Evolutionary conservation across 1,140 invertebrate genomes (phyloP).

Genomic region (Aphis craccivora): DNA sequence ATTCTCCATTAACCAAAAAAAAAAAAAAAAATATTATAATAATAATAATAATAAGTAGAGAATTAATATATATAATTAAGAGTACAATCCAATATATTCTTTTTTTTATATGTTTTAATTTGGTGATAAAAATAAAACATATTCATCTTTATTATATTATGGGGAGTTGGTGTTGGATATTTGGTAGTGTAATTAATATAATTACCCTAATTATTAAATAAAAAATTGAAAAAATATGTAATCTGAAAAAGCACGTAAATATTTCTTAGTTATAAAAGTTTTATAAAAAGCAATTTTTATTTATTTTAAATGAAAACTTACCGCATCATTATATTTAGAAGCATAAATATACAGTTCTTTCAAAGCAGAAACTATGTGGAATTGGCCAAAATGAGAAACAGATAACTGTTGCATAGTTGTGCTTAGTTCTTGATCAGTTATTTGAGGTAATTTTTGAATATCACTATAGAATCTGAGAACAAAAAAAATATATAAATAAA

Average conservation of each 20-base stretch:
- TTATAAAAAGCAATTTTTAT: neutral
- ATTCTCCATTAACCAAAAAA: neutral
- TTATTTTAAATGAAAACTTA: slow-evolving; percentile 67
- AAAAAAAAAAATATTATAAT: too few relatives aligned
- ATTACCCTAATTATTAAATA: neutral
- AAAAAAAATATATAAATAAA: neutral
- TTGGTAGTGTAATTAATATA: neutral
- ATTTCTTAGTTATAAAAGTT: neutral
- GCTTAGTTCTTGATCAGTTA: slow-evolving; percentile 91
- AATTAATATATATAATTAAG: neutral
- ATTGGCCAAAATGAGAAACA: slow-evolving; percentile 84
- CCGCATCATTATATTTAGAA: slow-evolving; percentile 90
- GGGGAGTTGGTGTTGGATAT: too few relatives aligned
- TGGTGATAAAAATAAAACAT: neutral
- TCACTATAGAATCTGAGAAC: slow-evolving; percentile 82
- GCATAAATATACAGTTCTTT: slow-evolving; percentile 95
- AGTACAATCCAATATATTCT: neutral
- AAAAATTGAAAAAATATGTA: neutral
- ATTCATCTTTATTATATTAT: neutral
- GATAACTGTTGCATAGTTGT: slow-evolving; percentile 91
- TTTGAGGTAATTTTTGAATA: slow-evolving; percentile 82
- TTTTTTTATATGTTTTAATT: neutral
- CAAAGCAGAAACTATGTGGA: slow-evolving; percentile 87
- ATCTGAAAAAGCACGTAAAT: neutral
- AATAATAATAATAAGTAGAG: neutral